These are phyloP conservation scores for Poeciliopsis paucimaculata DNA, from an alignment of 2,797 vertebrate species.

Conservation along the genomic window DNA sequence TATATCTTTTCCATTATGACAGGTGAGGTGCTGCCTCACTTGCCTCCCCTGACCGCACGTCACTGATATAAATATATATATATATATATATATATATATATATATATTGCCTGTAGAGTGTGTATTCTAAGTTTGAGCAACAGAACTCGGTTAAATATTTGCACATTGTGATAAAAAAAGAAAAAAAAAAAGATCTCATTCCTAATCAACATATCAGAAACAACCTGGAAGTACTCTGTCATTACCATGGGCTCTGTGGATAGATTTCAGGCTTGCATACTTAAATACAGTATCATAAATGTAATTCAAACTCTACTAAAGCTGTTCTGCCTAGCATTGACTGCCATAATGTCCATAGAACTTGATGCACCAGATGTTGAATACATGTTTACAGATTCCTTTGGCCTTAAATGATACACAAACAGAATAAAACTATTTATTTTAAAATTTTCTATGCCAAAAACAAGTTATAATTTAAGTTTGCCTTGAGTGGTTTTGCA, in stretches of 20 bases:
- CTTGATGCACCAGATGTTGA: constrained; percentile 33
- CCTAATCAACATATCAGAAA: constrained; percentile 20
- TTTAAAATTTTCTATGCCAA: constrained; percentile 25
- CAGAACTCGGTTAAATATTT: constrained; percentile 11
- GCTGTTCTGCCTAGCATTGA: constrained; percentile 25
- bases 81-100: too few species aligned
- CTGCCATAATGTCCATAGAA: constrained; percentile 30
- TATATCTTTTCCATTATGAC: too few species aligned
- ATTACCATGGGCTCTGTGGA: constrained; percentile 18
- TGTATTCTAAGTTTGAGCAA: constrained; percentile 19
- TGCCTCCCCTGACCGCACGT: too few species aligned
- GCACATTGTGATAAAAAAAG: neutral
- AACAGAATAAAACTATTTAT: constrained; percentile 49
- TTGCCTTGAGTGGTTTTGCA: constrained; percentile 20
- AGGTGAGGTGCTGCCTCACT: too few species aligned
- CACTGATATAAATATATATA: too few species aligned
- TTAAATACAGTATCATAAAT: constrained; percentile 50
- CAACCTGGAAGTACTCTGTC: constrained; percentile 4
- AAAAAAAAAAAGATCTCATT: constrained; percentile 16
- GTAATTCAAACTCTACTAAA: constrained; percentile 22
- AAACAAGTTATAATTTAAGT: constrained; percentile 4
- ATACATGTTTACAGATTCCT: constrained; percentile 59
- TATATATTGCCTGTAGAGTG: constrained; percentile 4
- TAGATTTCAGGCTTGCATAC: constrained; percentile 45
- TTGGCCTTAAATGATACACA: constrained; percentile 8